These are phyloP conservation scores for Gracilinanus agilis DNA, from an alignment of 2,113 vertebrate genomes.

Conservation along the genomic window DNA sequence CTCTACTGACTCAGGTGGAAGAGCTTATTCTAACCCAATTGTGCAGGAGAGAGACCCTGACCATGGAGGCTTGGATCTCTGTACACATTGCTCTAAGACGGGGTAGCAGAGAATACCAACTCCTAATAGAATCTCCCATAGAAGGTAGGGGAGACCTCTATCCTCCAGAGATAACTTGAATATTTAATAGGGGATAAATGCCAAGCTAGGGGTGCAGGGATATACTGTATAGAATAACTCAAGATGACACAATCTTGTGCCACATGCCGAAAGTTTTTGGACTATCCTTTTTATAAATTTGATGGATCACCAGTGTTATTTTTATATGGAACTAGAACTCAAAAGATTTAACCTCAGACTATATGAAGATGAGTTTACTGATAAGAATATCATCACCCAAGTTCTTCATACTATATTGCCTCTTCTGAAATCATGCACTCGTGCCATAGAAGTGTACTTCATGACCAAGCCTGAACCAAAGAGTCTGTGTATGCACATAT, in stretches of 20 bases:
- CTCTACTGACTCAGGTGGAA: not conserved
- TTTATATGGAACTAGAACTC: not conserved
- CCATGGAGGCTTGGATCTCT: not conserved
- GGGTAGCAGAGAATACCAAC: not conserved
- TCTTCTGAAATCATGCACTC: not conserved
- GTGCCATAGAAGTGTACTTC: not conserved
- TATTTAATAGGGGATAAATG: not conserved
- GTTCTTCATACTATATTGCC: not conserved
- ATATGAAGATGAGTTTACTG: not conserved
- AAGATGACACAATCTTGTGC: not conserved
- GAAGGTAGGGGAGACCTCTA: not conserved
- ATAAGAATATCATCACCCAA: not conserved
- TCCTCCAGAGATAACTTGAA: not conserved
- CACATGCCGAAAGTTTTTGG: not conserved
- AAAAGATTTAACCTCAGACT: not conserved
- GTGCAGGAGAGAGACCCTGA: not conserved
- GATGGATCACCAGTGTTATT: not conserved
- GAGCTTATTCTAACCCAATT: not conserved
- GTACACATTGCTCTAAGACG: not conserved
- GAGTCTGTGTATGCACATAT: not conserved
- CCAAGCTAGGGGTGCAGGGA: not conserved
- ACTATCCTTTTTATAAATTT: not conserved
- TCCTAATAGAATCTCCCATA: not conserved
- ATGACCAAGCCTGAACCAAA: not conserved
- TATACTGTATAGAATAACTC: not conserved